These are phyloP conservation scores for Phania funesta DNA, from an alignment of 2,888 invertebrate species.

Conservation along the genomic window DNA sequence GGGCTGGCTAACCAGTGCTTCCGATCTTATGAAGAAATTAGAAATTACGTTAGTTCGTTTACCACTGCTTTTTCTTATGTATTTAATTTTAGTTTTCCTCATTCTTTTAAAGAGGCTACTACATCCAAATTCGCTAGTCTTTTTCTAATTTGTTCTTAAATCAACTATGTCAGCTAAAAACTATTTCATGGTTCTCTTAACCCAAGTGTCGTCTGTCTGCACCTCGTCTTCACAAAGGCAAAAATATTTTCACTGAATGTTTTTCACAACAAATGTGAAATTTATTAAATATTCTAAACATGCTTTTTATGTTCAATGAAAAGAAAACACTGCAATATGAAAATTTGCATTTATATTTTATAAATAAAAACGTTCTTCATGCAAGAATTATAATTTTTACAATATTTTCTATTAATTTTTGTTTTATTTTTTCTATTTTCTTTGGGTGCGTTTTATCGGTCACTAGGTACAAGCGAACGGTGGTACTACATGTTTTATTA, in stretches of 20 bases:
- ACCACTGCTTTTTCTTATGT: no score
- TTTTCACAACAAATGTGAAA: conserved; percentile 14
- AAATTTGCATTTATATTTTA: conserved; percentile 66
- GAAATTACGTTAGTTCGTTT: no score
- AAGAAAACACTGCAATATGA: conserved; percentile 55
- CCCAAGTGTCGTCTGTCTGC: background rate
- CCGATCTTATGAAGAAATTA: no score
- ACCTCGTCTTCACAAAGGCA: background rate
- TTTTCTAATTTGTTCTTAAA: background rate
- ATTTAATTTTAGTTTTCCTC: no score
- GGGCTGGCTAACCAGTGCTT: no score
- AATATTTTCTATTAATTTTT: conserved; percentile 51
- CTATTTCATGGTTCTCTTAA: background rate
- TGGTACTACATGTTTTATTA: conserved; percentile 40
- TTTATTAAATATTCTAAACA: conserved; percentile 66
- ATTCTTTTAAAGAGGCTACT: no score
- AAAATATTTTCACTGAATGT: conserved; percentile 53
- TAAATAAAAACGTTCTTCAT: conserved; percentile 49
- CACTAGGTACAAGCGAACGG: conserved; percentile 69
- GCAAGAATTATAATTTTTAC: conserved; percentile 35
- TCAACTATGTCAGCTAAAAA: background rate
- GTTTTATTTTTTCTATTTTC: conserved; percentile 18
- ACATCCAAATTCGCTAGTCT: background rate
- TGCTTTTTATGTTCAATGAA: conserved; percentile 29
- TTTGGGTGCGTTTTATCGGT: conserved; percentile 73